Conservation (phyloP, 1,140 invertebrate genomes). For the Leptinotarsa undecemlineata region DNA sequence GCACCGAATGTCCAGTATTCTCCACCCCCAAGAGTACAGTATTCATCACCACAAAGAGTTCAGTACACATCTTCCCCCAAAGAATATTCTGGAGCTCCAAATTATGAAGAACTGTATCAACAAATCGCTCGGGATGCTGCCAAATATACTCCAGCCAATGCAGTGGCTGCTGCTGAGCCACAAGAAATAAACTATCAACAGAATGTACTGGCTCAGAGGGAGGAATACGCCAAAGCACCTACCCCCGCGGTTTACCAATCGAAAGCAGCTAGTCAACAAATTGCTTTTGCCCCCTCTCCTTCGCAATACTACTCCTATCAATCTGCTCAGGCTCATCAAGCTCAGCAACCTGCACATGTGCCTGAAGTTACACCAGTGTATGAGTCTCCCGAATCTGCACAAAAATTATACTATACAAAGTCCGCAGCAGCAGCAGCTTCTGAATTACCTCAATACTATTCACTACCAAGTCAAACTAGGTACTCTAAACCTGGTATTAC, state of each 20-base stretch:
- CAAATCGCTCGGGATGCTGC: constrained; percentile 15
- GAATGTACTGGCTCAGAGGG: neutral
- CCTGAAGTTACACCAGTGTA: constrained; percentile 8
- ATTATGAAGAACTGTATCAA: constrained; percentile 20
- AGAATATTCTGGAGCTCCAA: neutral
- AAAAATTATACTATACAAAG: constrained; percentile 9
- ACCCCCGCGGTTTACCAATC: constrained; percentile 15
- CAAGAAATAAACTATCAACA: constrained; percentile 13
- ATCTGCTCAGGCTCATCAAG: neutral
- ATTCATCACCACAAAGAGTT: neutral
- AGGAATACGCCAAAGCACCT: neutral
- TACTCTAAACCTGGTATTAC: neutral
- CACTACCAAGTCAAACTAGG: neutral
- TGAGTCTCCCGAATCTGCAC: constrained; percentile 9
- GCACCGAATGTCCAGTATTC: neutral
- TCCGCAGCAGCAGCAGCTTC: neutral
- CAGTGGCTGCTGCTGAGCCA: neutral
- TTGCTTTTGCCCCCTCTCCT: neutral
- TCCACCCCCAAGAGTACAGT: constrained; percentile 12
- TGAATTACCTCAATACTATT: constrained; percentile 16
- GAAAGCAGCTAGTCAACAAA: constrained; percentile 4
- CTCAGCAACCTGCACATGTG: neutral
- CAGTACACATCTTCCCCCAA: neutral
- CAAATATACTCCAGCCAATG: neutral
- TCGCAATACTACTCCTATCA: constrained; percentile 18